Conservation (phyloP, 2,113 vertebrate species). For the Casuarius casuarius region DNA sequence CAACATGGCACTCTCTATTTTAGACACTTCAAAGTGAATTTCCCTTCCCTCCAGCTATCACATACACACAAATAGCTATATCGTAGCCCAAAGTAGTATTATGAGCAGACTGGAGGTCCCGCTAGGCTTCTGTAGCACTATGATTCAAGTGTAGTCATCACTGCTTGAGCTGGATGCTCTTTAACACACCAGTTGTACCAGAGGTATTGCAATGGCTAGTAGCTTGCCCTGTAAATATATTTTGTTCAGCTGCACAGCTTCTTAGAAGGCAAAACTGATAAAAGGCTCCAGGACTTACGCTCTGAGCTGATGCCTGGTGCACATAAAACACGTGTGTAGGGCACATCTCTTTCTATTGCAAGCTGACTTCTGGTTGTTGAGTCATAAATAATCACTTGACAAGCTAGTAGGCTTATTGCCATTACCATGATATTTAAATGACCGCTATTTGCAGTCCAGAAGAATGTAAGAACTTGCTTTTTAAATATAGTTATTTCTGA, state of each 20-base stretch:
- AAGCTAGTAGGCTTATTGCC: not conserved
- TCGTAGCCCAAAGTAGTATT: not conserved
- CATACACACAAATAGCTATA: fast-evolving
- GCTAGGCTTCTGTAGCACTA: not conserved
- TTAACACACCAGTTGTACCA: not conserved
- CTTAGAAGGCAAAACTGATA: not conserved
- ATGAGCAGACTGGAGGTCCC: not conserved
- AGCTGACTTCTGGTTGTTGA: not conserved
- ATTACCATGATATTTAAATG: not conserved
- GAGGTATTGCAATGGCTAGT: not conserved
- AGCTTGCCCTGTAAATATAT: not conserved
- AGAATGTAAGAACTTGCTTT: not conserved
- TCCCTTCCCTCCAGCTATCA: not conserved
- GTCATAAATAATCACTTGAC: not conserved
- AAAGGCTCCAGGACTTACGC: not conserved
- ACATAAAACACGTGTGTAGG: not conserved
- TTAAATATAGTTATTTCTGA: not conserved
- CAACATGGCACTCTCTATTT: fast-evolving
- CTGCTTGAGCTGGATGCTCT: not conserved
- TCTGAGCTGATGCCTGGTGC: not conserved
- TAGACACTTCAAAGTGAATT: not conserved
- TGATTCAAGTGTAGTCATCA: not conserved
- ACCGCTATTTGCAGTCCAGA: not conserved
- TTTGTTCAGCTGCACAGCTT: not conserved
- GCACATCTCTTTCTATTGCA: not conserved